phyloP scores from a whole-genome alignment of 2,797 vertebrate species.

The Pitangus sulphuratus region DNA sequence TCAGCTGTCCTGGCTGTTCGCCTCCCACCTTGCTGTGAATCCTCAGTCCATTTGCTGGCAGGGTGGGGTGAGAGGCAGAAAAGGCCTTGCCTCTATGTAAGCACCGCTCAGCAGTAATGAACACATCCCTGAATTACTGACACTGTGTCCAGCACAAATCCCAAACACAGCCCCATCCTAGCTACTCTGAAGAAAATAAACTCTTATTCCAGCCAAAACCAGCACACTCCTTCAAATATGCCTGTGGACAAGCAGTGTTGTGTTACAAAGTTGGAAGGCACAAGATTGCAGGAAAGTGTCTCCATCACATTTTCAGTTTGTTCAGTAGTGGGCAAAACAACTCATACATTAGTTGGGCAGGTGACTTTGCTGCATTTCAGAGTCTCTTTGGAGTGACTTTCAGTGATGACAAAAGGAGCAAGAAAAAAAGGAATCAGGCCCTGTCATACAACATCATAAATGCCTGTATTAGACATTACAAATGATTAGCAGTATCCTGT shows the following conservation, averaged over 20 bases:
- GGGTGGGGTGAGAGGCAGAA: neutral
- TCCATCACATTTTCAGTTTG: neutral
- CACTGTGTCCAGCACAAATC: neutral
- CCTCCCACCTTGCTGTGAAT: neutral
- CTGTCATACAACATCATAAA: neutral
- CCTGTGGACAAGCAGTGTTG: neutral
- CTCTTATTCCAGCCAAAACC: neutral
- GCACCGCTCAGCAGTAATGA: neutral
- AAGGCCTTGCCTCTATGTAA: neutral
- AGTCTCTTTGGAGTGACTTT: neutral
- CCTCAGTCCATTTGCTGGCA: neutral
- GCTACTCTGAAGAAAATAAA: neutral
- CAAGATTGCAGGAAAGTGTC: neutral
- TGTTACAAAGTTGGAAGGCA: neutral
- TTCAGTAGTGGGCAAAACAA: neutral
- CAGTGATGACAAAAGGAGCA: neutral
- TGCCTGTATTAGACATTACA: neutral
- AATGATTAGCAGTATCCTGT: accelerated
- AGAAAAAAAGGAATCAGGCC: neutral
- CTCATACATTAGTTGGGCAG: neutral
- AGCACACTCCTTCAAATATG: neutral
- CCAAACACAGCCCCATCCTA: neutral
- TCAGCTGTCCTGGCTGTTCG: neutral
- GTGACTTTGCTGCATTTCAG: neutral
- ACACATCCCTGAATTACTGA: neutral